Conservation (phyloP, 2,888 invertebrate genomes). For the Taenaris catops region DNA sequence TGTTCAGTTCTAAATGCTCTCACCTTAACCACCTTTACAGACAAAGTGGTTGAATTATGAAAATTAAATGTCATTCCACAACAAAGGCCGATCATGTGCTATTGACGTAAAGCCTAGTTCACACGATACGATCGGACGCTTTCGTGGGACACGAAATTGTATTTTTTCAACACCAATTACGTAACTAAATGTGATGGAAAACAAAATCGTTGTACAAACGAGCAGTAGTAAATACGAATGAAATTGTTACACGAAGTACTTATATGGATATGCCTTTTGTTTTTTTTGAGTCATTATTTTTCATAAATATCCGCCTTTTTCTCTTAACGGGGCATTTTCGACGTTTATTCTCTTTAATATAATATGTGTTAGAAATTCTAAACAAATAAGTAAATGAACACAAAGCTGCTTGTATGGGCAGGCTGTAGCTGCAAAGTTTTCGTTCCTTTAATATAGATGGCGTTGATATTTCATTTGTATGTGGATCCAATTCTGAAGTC, state of each 20-base stretch:
- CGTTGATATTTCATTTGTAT: too few species aligned
- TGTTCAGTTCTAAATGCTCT: not conserved
- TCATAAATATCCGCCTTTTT: too few species aligned
- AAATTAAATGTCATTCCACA: conserved; percentile 60
- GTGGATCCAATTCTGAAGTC: too few species aligned
- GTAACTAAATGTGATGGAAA: conserved; percentile 54
- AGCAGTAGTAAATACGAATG: conserved; percentile 27
- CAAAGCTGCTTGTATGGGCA: too few species aligned
- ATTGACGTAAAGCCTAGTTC: conserved; percentile 63
- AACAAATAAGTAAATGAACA: too few species aligned
- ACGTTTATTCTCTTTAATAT: too few species aligned
- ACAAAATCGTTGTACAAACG: conserved; percentile 43
- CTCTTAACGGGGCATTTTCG: too few species aligned
- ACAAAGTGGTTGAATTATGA: conserved; percentile 44
- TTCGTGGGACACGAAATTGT: conserved; percentile 60
- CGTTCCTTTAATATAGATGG: too few species aligned
- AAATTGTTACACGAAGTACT: conserved; percentile 33
- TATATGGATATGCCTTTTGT: conserved; percentile 36
- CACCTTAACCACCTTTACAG: conserved; percentile 5
- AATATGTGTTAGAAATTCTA: too few species aligned
- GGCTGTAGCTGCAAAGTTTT: too few species aligned
- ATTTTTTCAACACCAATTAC: conserved; percentile 65
- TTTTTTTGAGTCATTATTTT: too few species aligned
- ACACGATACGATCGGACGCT: conserved; percentile 59
- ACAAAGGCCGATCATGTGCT: conserved; percentile 53